Evolutionary conservation across 2,797 vertebrate genomes (phyloP).

Genomic region (Lepus oiostolus): DNA sequence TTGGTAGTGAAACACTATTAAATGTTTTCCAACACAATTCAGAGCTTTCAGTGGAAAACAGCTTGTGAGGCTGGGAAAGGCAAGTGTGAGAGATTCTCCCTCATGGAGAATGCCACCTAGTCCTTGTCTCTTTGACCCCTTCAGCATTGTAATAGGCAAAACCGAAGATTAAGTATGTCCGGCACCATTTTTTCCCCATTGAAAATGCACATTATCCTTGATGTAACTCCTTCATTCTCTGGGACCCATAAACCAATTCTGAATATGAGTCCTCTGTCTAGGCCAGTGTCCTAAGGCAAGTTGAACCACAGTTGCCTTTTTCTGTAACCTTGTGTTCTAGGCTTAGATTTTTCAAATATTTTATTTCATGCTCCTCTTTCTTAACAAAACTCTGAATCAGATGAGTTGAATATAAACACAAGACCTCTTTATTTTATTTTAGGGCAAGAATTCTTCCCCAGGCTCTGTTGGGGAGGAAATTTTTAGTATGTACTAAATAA

Average conservation of each 20-base stretch:
- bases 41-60: slow-evolving; percentile 37
- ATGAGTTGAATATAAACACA: neutral
- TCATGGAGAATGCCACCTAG: neutral
- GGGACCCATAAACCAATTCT: no score
- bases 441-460: neutral
- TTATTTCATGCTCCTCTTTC: no score
- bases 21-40: slow-evolving; percentile 58
- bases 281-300: no score
- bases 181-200: neutral
- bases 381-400: no score
- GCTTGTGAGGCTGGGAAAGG: neutral
- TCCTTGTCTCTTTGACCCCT: slow-evolving; percentile 37
- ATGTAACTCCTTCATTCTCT: slow-evolving; percentile 1
- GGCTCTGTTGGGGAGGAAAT: no score
- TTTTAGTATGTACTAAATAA: no score
- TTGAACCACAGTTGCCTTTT: no score
- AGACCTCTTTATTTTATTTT: slow-evolving; percentile 69
- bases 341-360: no score
- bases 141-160: slow-evolving; percentile 26
- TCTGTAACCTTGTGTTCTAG: no score
- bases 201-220: slow-evolving; percentile 21
- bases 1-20: neutral
- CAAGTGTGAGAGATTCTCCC: slow-evolving; percentile 27
- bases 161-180: slow-evolving; percentile 45
- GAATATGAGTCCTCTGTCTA: no score